Conservation (phyloP, 2,888 invertebrate species). For the Carpatolechia fugitivella region DNA sequence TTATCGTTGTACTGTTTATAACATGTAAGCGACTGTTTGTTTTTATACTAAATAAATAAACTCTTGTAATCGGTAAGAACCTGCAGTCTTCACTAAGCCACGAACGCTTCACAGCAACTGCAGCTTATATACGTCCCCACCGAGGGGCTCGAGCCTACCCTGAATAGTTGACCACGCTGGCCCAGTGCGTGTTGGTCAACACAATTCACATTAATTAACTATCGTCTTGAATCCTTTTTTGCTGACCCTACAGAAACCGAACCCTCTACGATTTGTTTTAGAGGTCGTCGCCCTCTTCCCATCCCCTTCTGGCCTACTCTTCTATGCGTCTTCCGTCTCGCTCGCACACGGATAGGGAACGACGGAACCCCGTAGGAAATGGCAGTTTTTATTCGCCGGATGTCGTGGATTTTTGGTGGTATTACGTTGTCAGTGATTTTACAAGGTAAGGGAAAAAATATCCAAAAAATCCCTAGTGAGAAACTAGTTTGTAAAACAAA, state of each 20-base stretch:
- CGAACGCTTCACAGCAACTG: no score
- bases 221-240: slow-evolving; percentile 31
- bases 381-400: slow-evolving; percentile 63
- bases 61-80: no score
- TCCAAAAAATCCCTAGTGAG: no score
- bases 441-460: neutral
- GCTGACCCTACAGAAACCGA: slow-evolving; percentile 67
- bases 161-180: no score
- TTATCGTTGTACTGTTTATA: no score
- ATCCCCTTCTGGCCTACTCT: slow-evolving; percentile 47
- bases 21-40: no score
- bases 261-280: slow-evolving; percentile 78
- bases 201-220: neutral
- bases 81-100: no score
- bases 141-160: no score
- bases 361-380: slow-evolving; percentile 61
- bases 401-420: slow-evolving; percentile 45
- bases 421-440: neutral
- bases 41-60: no score
- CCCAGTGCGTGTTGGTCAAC: no score
- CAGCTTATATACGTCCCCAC: no score
- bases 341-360: slow-evolving; percentile 60
- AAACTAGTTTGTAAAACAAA: no score
- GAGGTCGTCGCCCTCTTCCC: slow-evolving; percentile 71
- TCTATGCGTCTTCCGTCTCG: slow-evolving; percentile 44